Percentiles rank a stretch among this genome's conserved stretches.
Conservation (phyloP, 2,113 vertebrate species). For the Ginglymostoma cirratum region DNA sequence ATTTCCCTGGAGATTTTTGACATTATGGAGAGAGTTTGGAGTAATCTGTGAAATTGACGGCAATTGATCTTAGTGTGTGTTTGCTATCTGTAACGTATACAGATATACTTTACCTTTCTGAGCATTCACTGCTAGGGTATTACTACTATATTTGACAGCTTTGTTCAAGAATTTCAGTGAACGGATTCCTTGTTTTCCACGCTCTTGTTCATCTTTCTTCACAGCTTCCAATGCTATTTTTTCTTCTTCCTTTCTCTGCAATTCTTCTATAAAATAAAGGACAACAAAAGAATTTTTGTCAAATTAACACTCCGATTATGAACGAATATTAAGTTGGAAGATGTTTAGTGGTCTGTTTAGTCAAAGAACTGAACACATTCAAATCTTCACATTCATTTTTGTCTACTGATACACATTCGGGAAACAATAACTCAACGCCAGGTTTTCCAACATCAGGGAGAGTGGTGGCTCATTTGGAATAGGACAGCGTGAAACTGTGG, state of each 20-base stretch:
- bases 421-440: not conserved
- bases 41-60: not conserved
- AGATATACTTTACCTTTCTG: not conserved
- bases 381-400: not conserved
- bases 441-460: no score
- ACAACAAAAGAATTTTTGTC: no score
- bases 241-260: slow-evolving; percentile 72
- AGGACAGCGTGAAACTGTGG: no score
- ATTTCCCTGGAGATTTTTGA: not conserved
- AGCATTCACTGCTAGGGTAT: not conserved
- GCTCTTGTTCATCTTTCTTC: slow-evolving; percentile 63
- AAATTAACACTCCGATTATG: not conserved
- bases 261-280: slow-evolving; percentile 65
- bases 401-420: not conserved
- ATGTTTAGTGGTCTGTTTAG: not conserved
- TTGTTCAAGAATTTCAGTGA: slow-evolving; percentile 65
- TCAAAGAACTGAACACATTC: not conserved
- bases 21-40: not conserved
- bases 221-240: slow-evolving; percentile 69
- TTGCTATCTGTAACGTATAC: not conserved
- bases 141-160: slow-evolving; percentile 57
- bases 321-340: not conserved
- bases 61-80: not conserved
- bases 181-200: slow-evolving; percentile 57
- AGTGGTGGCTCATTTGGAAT: no score